Percentiles rank a stretch among this genome's conserved stretches.
These are phyloP conservation scores for Strix uralensis DNA, from an alignment of 2,113 vertebrate species.

Conservation along the genomic window DNA sequence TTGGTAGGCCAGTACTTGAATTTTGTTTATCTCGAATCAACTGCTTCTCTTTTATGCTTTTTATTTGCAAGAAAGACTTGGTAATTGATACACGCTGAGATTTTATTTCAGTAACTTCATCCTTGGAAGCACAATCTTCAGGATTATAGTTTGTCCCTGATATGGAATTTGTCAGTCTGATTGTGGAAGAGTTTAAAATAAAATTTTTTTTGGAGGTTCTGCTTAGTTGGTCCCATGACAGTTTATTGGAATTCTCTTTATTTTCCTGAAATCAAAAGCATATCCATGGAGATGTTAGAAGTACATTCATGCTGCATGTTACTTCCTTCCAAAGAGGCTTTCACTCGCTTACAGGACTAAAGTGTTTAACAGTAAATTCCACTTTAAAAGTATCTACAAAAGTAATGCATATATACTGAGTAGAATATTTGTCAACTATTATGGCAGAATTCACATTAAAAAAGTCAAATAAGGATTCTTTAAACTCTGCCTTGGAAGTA, in stretches of 20 bases:
- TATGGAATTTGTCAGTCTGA: not conserved
- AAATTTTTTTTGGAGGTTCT: not conserved
- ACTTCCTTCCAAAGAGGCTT: not conserved
- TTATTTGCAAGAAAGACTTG: slow-evolving; percentile 71
- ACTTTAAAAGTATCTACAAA: not conserved
- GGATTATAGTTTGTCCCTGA: not conserved
- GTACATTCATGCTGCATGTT: not conserved
- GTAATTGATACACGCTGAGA: slow-evolving; percentile 64
- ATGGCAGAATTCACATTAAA: not conserved
- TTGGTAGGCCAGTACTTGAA: slow-evolving; percentile 19
- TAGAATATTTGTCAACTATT: not conserved
- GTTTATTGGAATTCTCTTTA: slow-evolving; percentile 68
- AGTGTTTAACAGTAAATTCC: not conserved
- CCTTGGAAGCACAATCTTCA: not conserved
- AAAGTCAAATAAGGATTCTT: not conserved
- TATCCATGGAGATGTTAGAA: not conserved
- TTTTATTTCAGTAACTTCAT: slow-evolving; percentile 19
- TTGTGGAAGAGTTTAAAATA: not conserved
- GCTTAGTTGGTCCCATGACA: not conserved
- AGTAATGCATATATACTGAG: not conserved
- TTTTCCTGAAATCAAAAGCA: slow-evolving; percentile 65
- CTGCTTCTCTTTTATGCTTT: slow-evolving; percentile 65
- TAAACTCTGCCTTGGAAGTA: not conserved
- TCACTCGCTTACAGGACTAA: not conserved
- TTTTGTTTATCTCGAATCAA: slow-evolving; percentile 64